A percentile compares a stretch with the other conserved stretches of the same genome.
Evolutionary conservation across 2,888 invertebrate species (phyloP).

Genomic region (Synergus gifuensis): DNA sequence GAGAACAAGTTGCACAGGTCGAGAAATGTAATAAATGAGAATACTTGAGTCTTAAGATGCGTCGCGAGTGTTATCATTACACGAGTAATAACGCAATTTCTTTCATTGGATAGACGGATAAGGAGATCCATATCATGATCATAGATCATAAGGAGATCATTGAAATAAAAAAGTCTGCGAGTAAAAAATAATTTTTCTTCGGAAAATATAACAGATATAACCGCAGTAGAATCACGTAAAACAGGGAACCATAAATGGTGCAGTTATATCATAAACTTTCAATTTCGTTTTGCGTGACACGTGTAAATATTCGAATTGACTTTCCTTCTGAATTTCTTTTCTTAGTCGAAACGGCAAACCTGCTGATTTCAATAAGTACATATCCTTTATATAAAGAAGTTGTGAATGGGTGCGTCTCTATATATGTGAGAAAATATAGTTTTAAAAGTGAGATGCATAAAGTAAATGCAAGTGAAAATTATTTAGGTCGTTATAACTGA

Average conservation of each 20-base stretch:
- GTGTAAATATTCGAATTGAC: conserved; percentile 21
- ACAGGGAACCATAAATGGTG: conserved; percentile 6
- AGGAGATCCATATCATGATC: conserved; percentile 3
- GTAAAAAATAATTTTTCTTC: no score
- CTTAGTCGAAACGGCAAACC: neutral
- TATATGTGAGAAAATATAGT: conserved; percentile 14
- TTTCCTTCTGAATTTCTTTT: conserved; percentile 22
- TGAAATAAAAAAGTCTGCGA: neutral
- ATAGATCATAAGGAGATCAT: neutral
- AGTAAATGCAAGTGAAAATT: conserved; percentile 1
- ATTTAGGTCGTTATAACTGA: neutral
- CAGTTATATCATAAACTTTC: conserved; percentile 20
- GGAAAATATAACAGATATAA: neutral
- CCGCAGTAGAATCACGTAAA: neutral
- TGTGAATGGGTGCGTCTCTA: neutral
- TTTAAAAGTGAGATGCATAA: neutral
- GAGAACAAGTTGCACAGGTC: neutral
- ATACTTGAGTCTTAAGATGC: neutral
- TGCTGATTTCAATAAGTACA: neutral
- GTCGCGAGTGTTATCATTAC: neutral
- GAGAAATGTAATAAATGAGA: conserved; percentile 14
- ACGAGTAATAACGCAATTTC: conserved; percentile 26
- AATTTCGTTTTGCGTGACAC: conserved; percentile 7
- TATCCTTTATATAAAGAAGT: conserved; percentile 23
- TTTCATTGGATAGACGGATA: conserved; percentile 10